Evolutionary conservation across 1,140 invertebrate genomes (phyloP), one percentile per base, ranked within the genome.

Genomic region (Anagrus nilaparvatae): DNA sequence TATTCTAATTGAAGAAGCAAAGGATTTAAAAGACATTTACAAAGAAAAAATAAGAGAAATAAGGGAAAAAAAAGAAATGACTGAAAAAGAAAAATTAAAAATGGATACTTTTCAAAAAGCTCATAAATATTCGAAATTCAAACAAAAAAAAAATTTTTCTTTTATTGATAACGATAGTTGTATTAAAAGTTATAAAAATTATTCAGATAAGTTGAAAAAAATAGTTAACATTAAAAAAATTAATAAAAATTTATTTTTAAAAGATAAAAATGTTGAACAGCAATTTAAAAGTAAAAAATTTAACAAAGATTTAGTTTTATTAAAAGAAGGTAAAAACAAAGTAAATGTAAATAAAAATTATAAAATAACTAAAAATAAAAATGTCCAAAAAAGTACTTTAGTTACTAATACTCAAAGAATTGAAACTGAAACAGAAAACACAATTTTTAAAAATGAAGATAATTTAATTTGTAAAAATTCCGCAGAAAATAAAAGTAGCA

Each of bases 1-100:
- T 48, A 63, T 59, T 20, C 52, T 49, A 4, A 59, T 66, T 40
- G 58, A 65, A 20, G 60, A 64, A 42, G 46, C 32, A 1, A 67
- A 64, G 44, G 63, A 68, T 48, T 42, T 67, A 25, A 68, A 69
- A 43, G 65, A 68, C 46, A 56, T 67, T 5, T 69, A 69, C 28
- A 69, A 69, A 40, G 65, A 69, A 40, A 69, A 65, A 51, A 69
- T 69, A 23, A 49, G 63, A 8, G 64, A 68, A 31, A 38, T 69
- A 8, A 43, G 63, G 4, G 65, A 69, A 19, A 69, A 69, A 41
- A 68, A 65, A 24, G 64, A 69, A 45, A 53, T 69, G 31, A 67
- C 65, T 1, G 64, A 69, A 33, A 68, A 67, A 19, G 65, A 67
- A 39, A 68, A 65, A 48, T 50, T 65, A 21, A 38, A 28, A 23